Conservation (phyloP, 2,113 vertebrate genomes). For the Apodemus speciosus region DNA sequence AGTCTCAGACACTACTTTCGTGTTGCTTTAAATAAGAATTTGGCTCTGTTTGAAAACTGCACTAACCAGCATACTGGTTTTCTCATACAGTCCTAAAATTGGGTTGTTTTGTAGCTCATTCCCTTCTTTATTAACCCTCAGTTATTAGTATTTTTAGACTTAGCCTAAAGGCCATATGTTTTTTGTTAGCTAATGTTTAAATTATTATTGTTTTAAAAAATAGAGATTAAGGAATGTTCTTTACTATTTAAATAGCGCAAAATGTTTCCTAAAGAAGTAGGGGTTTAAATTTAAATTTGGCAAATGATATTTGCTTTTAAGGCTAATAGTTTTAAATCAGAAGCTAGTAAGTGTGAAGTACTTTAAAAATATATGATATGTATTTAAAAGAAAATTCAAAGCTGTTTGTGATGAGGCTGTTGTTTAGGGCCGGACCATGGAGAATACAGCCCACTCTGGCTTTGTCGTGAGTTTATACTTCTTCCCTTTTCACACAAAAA, state of each 20-base stretch:
- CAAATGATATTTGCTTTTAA: conserved; percentile 57
- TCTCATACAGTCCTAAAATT: background rate
- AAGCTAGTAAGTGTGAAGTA: conserved; percentile 36
- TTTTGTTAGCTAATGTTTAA: conserved; percentile 62
- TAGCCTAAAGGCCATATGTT: background rate
- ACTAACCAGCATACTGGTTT: background rate
- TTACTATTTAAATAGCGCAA: conserved; percentile 33
- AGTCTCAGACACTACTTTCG: conserved; percentile 29
- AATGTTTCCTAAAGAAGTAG: conserved; percentile 39
- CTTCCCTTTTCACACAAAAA: conserved; percentile 88
- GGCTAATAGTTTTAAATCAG: conserved; percentile 47
- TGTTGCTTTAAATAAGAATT: conserved; percentile 50
- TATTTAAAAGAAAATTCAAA: background rate
- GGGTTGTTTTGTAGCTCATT: conserved; percentile 10
- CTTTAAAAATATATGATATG: background rate
- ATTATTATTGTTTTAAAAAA: conserved; percentile 43
- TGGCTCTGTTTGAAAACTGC: conserved; percentile 12
- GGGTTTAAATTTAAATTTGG: conserved; percentile 50
- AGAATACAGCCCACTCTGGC: conserved; percentile 88
- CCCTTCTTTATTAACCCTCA: conserved; percentile 2
- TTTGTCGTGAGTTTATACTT: conserved; percentile 87
- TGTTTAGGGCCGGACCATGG: conserved; percentile 74
- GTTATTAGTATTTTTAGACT: conserved; percentile 30
- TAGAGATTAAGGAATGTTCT: conserved; percentile 12
- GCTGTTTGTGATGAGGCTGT: conserved; percentile 67